Conservation (phyloP, 2,797 vertebrate species). For the Hydrocynus forskahlii region DNA sequence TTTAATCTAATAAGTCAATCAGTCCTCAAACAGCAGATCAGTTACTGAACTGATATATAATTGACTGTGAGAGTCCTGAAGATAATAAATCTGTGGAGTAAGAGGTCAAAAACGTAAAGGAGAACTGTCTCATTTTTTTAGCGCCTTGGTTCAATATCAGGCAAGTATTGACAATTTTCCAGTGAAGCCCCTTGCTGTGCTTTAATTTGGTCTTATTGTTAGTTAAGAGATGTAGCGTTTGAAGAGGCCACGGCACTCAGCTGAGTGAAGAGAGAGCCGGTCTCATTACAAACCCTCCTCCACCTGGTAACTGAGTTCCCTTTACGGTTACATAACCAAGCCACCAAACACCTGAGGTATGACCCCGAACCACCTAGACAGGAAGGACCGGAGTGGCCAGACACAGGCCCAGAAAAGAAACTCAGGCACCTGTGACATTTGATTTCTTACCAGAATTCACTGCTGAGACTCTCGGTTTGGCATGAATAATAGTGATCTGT, state of each 20-base stretch:
- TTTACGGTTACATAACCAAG: slow-evolving; percentile 59
- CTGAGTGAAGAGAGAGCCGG: slow-evolving; percentile 46
- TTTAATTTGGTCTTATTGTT: slow-evolving; percentile 63
- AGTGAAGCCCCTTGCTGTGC: slow-evolving; percentile 55
- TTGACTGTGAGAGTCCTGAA: background rate
- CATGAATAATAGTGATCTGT: slow-evolving; percentile 49
- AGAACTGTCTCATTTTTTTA: slow-evolving; percentile 38
- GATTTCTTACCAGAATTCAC: slow-evolving; percentile 52
- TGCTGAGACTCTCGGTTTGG: slow-evolving; percentile 39
- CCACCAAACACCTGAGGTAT: slow-evolving; percentile 59
- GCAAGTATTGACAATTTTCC: slow-evolving; percentile 62
- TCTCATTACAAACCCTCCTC: slow-evolving; percentile 50
- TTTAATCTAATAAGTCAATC: too few species aligned
- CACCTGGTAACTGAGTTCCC: slow-evolving; percentile 55
- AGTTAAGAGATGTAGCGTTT: slow-evolving; percentile 52
- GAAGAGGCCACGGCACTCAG: slow-evolving; percentile 26
- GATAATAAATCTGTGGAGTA: background rate
- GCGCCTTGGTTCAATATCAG: slow-evolving; percentile 55
- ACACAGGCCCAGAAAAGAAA: slow-evolving; percentile 32
- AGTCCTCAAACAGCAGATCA: background rate
- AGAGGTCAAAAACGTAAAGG: slow-evolving; percentile 1
- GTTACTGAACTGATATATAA: background rate
- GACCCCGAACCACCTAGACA: slow-evolving; percentile 56
- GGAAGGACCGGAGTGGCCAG: slow-evolving; percentile 29
- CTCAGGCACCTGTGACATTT: slow-evolving; percentile 43